Evolutionary conservation across 2,113 vertebrate species (phyloP), one percentile per base, ranked within the genome.

Genomic region (Melanerpes formicivorus): DNA sequence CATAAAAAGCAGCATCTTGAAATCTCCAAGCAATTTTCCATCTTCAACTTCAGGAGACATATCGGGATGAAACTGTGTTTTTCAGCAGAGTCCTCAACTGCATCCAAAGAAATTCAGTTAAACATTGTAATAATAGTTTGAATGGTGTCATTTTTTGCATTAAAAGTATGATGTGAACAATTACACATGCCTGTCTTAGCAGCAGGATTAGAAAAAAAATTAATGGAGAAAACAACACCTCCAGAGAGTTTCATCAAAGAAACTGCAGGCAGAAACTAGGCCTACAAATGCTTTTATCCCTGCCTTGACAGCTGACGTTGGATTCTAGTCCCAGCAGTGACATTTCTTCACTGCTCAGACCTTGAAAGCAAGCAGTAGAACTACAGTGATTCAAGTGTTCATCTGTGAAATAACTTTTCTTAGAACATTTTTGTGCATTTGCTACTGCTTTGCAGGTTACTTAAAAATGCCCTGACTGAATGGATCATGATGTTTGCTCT

Each of bases 241-340:
- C 55, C 75, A 82, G 84, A 93, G 71, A 82, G 50, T 30, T 91
- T 86, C 55, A 65, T 76, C 64, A 76, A 73, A 82, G 66, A 89
- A 81, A 22, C 1, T 37, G n/a, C 46, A 83, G 34, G 79, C 42
- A 93, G 67, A 91, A 87, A 85, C 11, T 34, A 70, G 52, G 52
- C 40, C 64, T 73, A 26, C 23, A 58, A 30, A 66, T 18, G 21
- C 34, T 90, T 78, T 84, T 52, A 89, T 75, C n/a, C 50, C 26
- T 66, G 60, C 37, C 76, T 80, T 76, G 87, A 89, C 26, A 74
- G 75, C 21, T 85, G 69, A 89, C 0, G 2, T 70, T n/a, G 29
- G 66, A 71, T 85, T 76, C 81, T n/a, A 87, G 64, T 52, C 34
- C 87, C 58, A 85, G 81, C 52, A 81, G 66, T 72, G 71, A 65